Percentiles rank a stretch among this genome's conserved stretches.
phyloP scores from a whole-genome alignment of 2,888 invertebrate species.

The Epinotia demarniana region DNA sequence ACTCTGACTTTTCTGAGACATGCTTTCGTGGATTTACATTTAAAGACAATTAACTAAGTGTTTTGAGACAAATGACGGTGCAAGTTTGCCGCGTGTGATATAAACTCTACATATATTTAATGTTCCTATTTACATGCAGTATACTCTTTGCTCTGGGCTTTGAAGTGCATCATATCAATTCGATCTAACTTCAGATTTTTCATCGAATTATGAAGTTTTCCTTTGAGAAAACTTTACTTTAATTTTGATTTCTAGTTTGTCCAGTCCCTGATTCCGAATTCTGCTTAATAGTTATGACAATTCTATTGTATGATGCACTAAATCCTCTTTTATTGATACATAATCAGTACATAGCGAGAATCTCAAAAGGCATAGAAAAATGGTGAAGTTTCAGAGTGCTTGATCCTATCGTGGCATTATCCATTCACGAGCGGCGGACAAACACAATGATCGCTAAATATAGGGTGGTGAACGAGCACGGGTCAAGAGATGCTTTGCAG shows the following conservation, averaged over 20 bases:
- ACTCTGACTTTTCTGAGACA: slow-evolving; percentile 81
- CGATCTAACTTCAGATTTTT: slow-evolving; percentile 58
- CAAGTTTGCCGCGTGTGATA: slow-evolving; percentile 77
- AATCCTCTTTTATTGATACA: slow-evolving; percentile 70
- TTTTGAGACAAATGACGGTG: slow-evolving; percentile 76
- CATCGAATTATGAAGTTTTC: slow-evolving; percentile 50
- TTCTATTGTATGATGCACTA: slow-evolving; percentile 80
- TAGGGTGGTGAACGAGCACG: slow-evolving; percentile 82
- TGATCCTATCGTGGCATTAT: slow-evolving; percentile 72
- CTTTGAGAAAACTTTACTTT: neutral
- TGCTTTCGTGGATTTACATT: slow-evolving; percentile 81
- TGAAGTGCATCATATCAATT: slow-evolving; percentile 82
- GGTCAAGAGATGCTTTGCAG: slow-evolving; percentile 81
- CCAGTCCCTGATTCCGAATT: slow-evolving; percentile 53
- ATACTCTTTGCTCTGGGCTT: slow-evolving; percentile 77
- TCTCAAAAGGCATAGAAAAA: slow-evolving; percentile 78
- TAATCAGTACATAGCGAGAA: slow-evolving; percentile 76
- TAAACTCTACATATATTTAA: slow-evolving; percentile 74
- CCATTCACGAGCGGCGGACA: slow-evolving; percentile 82
- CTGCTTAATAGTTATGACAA: slow-evolving; percentile 36
- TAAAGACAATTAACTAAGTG: slow-evolving; percentile 71
- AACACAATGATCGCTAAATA: slow-evolving; percentile 82
- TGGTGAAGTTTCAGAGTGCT: slow-evolving; percentile 80
- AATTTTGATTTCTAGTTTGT: slow-evolving; percentile 49
- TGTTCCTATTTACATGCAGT: slow-evolving; percentile 72